Evolutionary conservation across 2,888 invertebrate genomes (phyloP), one percentile per base, ranked within the genome.

Genomic region (Sphecodes monilicornis): DNA sequence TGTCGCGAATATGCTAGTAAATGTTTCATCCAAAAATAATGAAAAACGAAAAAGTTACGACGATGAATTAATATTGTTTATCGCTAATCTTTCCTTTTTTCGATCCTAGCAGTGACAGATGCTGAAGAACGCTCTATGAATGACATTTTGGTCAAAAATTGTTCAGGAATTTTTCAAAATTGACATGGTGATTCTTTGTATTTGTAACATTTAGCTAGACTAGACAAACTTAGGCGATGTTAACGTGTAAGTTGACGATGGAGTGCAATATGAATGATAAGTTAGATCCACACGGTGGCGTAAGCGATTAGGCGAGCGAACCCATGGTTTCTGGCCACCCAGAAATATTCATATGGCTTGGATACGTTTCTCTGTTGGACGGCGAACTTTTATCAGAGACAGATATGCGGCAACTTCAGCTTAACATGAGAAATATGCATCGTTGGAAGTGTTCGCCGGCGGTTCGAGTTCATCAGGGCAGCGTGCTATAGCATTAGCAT

Each of bases 401-500:
- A 60, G 46, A 75, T 77, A 54, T 8, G 16, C 18, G 43, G 6
- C 26, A 54, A 73, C 41, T 79, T 66, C 16, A n/a, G 13, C 26
- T 11, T 39, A 4, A 36, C 36, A 54, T 22, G 76, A 46, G 76
- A 50, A 68, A 84, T 73, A 39, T 64, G 76, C 73, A 70, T 77
- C 70, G 77, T 46, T 26, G 16, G 41, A 68, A 16, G 46, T 32
- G 36, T 73, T 75, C 73, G 36, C 22, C 39, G 32, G 54, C 50
- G 75, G 68, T 73, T 83, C 64, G 78, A 79, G 80, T 88, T 84
- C 86, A 88, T 88, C 86, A 80, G 75, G 43, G 46, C 75, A 71
- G n/a, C 68, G 72, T 39, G 64, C 66, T 78, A 76, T 76, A 50
- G 70, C 69, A 88, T 86, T 88, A 86, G 86, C 88, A 88, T 88